Conservation (phyloP, 2,113 vertebrate species). For the Scomber colias region DNA sequence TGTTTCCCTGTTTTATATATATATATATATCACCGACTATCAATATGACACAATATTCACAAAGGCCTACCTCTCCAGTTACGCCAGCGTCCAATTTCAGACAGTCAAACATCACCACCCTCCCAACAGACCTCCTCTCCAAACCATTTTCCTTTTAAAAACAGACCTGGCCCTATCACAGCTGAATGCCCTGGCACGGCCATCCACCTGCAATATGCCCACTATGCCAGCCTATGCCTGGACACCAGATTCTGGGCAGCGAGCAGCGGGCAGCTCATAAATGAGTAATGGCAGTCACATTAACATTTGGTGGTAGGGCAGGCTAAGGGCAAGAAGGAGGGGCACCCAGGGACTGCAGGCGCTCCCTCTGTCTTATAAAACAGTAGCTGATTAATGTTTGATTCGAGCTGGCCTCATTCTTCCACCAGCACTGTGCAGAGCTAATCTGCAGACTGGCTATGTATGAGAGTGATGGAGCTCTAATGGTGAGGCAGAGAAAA, state of each 20-base stretch:
- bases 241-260: conserved; percentile 60
- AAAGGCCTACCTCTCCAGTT: neutral
- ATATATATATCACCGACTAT: neutral
- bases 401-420: conserved; percentile 77
- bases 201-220: conserved; percentile 55
- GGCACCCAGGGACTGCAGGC: conserved; percentile 50
- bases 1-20: conserved; percentile 4
- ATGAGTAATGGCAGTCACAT: conserved; percentile 80
- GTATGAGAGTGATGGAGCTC: conserved; percentile 61
- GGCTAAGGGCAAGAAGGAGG: conserved; percentile 61
- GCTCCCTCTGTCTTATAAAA: conserved; percentile 75
- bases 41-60: conserved; percentile 26
- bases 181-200: conserved; percentile 41
- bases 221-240: conserved; percentile 33
- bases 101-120: conserved; percentile 15
- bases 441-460: conserved; percentile 66
- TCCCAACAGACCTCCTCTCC: conserved; percentile 5
- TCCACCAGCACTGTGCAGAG: conserved; percentile 45
- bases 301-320: conserved; percentile 77
- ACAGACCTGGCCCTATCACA: conserved; percentile 33
- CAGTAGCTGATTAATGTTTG: conserved; percentile 82
- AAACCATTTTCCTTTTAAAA: conserved; percentile 21
- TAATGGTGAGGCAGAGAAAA: conserved; percentile 50
- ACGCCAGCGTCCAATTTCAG: conserved; percentile 6
- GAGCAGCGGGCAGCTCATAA: conserved; percentile 70